These are phyloP conservation scores for Cerastis leucographa DNA, from an alignment of 2,888 invertebrate species.

Conservation along the genomic window DNA sequence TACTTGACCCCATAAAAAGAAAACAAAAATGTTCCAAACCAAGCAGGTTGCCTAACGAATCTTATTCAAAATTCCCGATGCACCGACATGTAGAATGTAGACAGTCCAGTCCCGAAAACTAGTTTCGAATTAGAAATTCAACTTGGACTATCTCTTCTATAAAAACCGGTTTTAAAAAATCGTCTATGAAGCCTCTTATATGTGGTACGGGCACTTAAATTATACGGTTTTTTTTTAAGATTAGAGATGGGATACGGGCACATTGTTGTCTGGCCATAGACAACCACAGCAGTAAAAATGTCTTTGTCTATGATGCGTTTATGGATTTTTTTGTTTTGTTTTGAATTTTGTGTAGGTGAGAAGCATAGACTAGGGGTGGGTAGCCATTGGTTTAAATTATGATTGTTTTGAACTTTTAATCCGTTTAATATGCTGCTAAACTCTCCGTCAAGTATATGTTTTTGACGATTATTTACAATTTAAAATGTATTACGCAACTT, in stretches of 20 bases:
- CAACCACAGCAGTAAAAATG: conserved; percentile 70
- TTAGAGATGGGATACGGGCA: conserved; percentile 72
- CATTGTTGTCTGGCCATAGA: conserved; percentile 74
- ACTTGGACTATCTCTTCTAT: conserved; percentile 41
- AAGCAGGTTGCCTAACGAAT: conserved; percentile 36
- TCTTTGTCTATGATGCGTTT: conserved; percentile 69
- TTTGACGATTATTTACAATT: neutral
- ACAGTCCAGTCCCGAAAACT: conserved; percentile 48
- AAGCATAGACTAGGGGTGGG: conserved; percentile 1
- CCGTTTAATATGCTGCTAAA: neutral
- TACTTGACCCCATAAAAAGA: conserved; percentile 23
- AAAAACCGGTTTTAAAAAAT: conserved; percentile 62
- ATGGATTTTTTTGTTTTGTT: conserved; percentile 49
- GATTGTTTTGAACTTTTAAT: neutral
- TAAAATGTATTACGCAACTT: neutral
- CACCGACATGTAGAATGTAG: conserved; percentile 49
- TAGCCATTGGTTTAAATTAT: neutral
- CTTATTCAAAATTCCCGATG: conserved; percentile 46
- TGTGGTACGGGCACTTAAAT: conserved; percentile 44
- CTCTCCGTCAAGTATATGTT: neutral
- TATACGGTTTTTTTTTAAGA: conserved; percentile 53
- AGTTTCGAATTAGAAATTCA: conserved; percentile 64
- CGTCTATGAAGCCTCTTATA: conserved; percentile 39
- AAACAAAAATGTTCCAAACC: conserved; percentile 9
- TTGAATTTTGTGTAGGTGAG: conserved; percentile 29